Percentiles rank a stretch among this genome's conserved stretches.
Conservation (phyloP, 2,797 vertebrate genomes). For the Lagodon rhomboides region DNA sequence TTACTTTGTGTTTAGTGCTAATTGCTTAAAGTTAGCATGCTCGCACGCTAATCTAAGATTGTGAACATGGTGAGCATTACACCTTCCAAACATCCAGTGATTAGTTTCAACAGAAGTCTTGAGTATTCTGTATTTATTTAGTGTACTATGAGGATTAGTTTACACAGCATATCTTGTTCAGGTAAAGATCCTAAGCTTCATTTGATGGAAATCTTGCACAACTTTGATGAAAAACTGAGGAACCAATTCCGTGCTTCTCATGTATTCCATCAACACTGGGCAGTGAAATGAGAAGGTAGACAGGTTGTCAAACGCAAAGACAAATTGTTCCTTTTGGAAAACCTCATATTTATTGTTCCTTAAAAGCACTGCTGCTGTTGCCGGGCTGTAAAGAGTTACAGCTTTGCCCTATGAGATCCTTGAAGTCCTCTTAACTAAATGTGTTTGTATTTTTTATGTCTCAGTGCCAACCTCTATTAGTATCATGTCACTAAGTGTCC, state of each 20-base stretch:
- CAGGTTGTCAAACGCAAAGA: conserved; percentile 12
- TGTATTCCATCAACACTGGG: conserved; percentile 17
- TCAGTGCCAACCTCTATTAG: conserved; percentile 73
- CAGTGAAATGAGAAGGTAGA: not conserved
- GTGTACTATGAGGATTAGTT: not conserved
- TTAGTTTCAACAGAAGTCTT: too few relatives aligned
- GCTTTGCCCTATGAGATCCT: conserved; percentile 70
- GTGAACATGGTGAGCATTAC: too few relatives aligned
- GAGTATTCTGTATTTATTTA: too few relatives aligned
- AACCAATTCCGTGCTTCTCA: conserved; percentile 18
- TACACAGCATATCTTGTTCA: not conserved
- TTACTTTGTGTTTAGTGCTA: too few relatives aligned
- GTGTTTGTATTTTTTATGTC: conserved; percentile 75
- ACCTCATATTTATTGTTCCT: conserved; percentile 48
- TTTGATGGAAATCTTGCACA: not conserved
- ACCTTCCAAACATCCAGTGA: too few relatives aligned
- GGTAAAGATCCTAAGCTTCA: not conserved
- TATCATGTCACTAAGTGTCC: conserved; percentile 73
- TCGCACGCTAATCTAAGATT: too few relatives aligned
- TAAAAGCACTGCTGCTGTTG: conserved; percentile 53
- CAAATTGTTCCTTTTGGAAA: conserved; percentile 32
- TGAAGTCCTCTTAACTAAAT: conserved; percentile 74
- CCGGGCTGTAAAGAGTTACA: conserved; percentile 49
- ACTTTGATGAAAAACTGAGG: not conserved
- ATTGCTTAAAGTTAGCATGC: too few relatives aligned